These are phyloP conservation scores for Rhizoglyphus robini DNA, from an alignment of 1,140 invertebrate species.

Conservation along the genomic window DNA sequence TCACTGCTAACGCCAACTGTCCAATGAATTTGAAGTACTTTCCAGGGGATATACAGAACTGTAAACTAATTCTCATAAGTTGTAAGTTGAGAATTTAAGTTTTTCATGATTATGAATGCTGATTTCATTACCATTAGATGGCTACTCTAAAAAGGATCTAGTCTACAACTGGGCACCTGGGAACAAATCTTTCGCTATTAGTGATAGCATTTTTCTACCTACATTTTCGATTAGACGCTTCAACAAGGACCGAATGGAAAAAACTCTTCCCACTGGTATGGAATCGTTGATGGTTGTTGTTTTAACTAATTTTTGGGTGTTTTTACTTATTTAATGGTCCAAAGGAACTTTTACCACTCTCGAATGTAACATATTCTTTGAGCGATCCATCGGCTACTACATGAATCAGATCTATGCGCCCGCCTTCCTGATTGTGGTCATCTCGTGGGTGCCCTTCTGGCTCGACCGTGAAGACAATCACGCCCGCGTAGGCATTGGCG, in stretches of 20 bases:
- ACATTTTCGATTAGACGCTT: not conserved
- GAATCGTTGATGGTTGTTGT: too few relatives aligned
- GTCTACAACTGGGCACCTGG: not conserved
- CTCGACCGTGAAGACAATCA: too few relatives aligned
- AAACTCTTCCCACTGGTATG: constrained; percentile 19
- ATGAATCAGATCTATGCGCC: constrained; percentile 28
- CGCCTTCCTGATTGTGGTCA: too few relatives aligned
- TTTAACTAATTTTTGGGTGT: too few relatives aligned
- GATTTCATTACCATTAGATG: not conserved
- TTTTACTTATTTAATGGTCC: too few relatives aligned
- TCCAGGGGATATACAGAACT: not conserved
- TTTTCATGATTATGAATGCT: too few relatives aligned
- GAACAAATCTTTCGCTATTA: not conserved
- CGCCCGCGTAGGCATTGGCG: too few relatives aligned
- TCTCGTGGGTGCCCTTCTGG: too few relatives aligned
- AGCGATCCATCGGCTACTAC: constrained; percentile 29
- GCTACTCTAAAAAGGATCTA: constrained; percentile 1
- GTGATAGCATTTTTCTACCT: not conserved
- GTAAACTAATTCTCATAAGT: not conserved
- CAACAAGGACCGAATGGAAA: not conserved
- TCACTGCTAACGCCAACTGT: not conserved
- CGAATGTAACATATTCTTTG: constrained; percentile 27
- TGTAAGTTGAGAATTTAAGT: too few relatives aligned
- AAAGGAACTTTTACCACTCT: constrained; percentile 29
- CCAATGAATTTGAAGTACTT: constrained; percentile 8